Conservation (phyloP, 2,797 vertebrate species). For the Melopsittacus undulatus region DNA sequence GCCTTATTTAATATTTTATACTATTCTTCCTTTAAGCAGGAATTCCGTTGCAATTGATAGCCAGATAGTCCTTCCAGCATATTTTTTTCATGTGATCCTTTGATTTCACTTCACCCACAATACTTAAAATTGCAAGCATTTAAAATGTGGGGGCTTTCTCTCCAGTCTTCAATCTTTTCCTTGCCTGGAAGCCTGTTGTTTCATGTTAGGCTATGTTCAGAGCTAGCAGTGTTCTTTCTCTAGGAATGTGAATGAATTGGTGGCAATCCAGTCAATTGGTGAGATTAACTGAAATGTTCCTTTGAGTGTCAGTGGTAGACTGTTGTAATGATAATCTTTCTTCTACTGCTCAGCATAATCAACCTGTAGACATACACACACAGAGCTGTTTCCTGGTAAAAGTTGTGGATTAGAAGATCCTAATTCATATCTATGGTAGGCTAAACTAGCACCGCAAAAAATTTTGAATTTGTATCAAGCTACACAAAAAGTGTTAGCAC, state of each 20-base stretch:
- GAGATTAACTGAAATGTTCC: neutral
- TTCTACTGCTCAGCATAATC: neutral
- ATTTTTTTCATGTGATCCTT: neutral
- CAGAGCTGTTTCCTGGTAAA: neutral
- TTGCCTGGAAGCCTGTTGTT: neutral
- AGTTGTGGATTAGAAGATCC: neutral
- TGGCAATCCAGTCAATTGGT: neutral
- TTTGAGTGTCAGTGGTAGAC: neutral
- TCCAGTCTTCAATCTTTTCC: neutral
- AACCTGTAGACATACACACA: neutral
- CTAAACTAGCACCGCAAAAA: neutral
- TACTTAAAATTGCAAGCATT: neutral
- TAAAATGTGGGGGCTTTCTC: neutral
- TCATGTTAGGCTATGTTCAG: neutral
- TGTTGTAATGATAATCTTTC: neutral
- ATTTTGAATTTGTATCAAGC: neutral
- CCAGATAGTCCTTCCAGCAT: neutral
- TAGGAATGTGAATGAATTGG: neutral
- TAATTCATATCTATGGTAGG: neutral
- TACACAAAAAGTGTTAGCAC: neutral
- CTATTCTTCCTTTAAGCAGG: neutral
- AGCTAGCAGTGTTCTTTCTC: neutral
- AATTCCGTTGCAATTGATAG: neutral
- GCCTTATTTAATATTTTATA: neutral
- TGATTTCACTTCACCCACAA: neutral